Base-by-base conservation (phyloP, 92 coral and sea anemone genomes). In the Porites divaricata region DNA sequence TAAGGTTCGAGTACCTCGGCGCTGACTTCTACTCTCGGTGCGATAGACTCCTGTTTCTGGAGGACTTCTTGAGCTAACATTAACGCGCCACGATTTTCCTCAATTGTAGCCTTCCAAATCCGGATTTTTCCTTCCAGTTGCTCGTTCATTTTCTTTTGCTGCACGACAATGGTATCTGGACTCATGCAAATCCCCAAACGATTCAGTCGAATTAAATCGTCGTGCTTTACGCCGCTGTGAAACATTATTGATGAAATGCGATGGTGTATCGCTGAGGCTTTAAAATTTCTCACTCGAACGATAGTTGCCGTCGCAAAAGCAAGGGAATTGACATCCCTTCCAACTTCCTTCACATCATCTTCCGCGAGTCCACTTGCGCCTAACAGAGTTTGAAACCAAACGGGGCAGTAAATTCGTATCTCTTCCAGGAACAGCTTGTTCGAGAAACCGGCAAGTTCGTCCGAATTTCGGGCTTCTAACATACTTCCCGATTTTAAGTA, bases 181-280 rank as follows among this genome's bases (percentile, higher is more conserved):
- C 88, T 82, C 93, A 90, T 90, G 57, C 86, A 87, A 12, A 90
- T 72, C 58, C 86, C 91, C 1, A 83, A 41, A 10, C 93, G 79
- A 71, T 87, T 90, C 35, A 87, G 75, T 12, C 93, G 83, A 4
- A 82, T 78, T 0, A 86, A 21, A 59, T 90, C 93, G 67, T 86
- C 87, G 57, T 80, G 88, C 20, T 65, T 59, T 5, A 83, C 88
- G 7, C 88, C 85, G 72, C 90, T 86, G 56, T 90, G 90, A 52
- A 86, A 90, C n/a, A 90, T 53, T 49, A 90, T 86, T 14, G 81
- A 68, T 21, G 94, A 90, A 24, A 90, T 77, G 25, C 86, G 20
- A 63, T 91, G 79, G 15, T 85, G 76, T 0, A 83, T 63, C 1
- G 94, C 91, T 1, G 94, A 88, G 64, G 88, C 14, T 17, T 28